Conservation (phyloP, 2,113 vertebrate genomes). For the Tragelaphus buxtoni region DNA sequence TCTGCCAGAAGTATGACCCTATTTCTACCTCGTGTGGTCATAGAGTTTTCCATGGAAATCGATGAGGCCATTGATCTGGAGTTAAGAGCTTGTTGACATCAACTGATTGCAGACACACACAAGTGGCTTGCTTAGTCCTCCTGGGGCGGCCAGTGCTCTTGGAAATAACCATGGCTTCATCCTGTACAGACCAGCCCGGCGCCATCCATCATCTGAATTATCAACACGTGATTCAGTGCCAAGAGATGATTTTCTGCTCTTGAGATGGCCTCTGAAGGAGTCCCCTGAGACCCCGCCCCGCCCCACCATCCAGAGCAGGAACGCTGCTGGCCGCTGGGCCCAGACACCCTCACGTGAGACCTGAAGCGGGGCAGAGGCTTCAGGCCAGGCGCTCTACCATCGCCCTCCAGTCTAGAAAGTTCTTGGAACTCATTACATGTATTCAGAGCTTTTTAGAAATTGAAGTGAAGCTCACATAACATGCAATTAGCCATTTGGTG, state of each 20-base stretch:
- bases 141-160: rapidly evolving
- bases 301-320: neutral
- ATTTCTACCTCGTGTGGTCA: neutral
- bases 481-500: neutral
- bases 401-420: rapidly evolving
- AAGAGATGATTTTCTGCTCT: neutral
- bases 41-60: neutral
- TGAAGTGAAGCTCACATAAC: neutral
- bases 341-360: rapidly evolving
- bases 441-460: neutral
- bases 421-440: neutral
- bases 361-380: neutral
- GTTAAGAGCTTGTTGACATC: rapidly evolving
- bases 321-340: neutral
- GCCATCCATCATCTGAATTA: neutral
- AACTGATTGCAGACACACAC: rapidly evolving
- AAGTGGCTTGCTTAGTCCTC: rapidly evolving
- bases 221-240: neutral
- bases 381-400: rapidly evolving
- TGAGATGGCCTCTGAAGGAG: neutral
- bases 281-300: neutral
- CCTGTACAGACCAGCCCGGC: too few species aligned
- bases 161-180: neutral
- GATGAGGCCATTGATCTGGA: neutral
- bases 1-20: neutral